Evolutionary conservation across 2,888 invertebrate species (phyloP), one percentile per base, ranked within the genome.

Genomic region (Drosophila atripex): DNA sequence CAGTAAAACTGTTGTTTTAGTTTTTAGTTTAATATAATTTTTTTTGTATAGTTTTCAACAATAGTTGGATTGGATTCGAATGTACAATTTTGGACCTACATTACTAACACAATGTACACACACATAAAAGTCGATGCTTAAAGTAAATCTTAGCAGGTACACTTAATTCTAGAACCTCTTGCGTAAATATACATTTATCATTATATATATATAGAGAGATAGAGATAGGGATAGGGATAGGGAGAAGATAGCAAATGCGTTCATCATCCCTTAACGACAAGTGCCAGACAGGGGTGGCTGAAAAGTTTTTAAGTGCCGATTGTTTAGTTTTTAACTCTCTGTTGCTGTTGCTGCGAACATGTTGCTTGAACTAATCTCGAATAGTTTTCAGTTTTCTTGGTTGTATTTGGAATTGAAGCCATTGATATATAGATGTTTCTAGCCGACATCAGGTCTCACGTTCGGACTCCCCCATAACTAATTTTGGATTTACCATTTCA

Each of bases 161-260:
- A 64, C 46, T 63, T 84, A 86, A 84, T 46, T 58, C 73, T 88
- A 89, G 76, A 89, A 89, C 89, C 88, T 84, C 89, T 78, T 85
- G 80, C 71, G 73, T 80, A 65, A 53, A 71, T 72, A 73, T 65
- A 65, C 65, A 77, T 63, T 55, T 65, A 59, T 63, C 41, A 47
- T 61, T 73, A 61, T 47, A 45, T 56, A 59, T 32, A 64, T 58
- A 47, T 64, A 39, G 8, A 45, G 53, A 63, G 28, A 64, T 58
- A 47, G 60, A 39, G 8, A 45, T 55, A 63, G 28, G 61, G 58
- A 50, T 66, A 7, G 43, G 64, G 60, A 61, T 58, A 51, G 68
- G 55, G 57, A 64, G 65, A 64, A 51, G 52, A 16, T 38, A 41
- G 57, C 56, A 70, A 41, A 70, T 60, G 46, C 50, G 49, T 60